Evolutionary conservation across 92 coral and sea anemone genomes (phyloP), one percentile per base, ranked within the genome.

Genomic region (Anthopleura xanthogrammica): DNA sequence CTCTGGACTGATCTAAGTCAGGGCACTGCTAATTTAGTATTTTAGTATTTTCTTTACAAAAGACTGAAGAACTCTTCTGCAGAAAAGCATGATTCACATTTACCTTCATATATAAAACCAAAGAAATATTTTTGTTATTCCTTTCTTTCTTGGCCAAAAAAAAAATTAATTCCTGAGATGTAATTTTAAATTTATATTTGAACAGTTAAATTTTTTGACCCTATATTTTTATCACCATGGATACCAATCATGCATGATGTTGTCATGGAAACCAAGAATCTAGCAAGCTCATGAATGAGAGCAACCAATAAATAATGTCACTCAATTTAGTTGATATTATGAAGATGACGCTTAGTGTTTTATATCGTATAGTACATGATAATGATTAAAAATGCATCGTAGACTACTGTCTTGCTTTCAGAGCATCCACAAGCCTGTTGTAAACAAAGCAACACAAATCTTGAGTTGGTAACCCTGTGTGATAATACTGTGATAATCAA

Each of bases 361-460:
- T 46, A 52, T 48, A 16, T 24, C 16, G 29, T 64, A 68, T 68
- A 11, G 24, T 36, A 68, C 16, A 36, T 11, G 16, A 56, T 54
- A 3, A 24, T 22, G 41, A 29, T 29, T 23, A 68, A 68, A 68
- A 23, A 23, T 68, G 12, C 14, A 54, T 62, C 42, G 76, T 60
- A 40, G 29, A 55, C 79, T 76, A 86, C 40, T 86, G 89, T 82
- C 89, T 86, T 86, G 89, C 60, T 56, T 86, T 86, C 66, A 86
- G 89, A 41, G 86, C 83, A 72, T 86, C 89, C 54, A 86, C 89
- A 29, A 86, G 83, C 89, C 89, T 86, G 74, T 24, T 48, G 41
- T n/a, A 9, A 36, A 23, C 2, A 65, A 77, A 62, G 48, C 50
- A 46, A 46, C 36, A 46, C 12, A 74, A 11, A 68, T 5, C 3